Base-by-base conservation (phyloP, 2,888 invertebrate species). In the Mythimna lalbum region DNA sequence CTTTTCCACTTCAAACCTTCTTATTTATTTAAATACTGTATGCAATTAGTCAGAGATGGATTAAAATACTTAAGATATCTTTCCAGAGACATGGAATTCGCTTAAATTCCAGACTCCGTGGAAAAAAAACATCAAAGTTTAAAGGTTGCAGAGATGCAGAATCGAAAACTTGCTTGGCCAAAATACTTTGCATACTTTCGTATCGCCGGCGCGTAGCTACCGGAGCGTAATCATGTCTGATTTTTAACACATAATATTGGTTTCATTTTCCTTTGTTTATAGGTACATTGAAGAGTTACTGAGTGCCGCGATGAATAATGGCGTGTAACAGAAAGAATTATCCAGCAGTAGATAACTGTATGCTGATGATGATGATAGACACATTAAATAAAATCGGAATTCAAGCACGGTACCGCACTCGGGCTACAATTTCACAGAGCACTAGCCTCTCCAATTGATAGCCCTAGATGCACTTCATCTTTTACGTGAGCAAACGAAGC, bases 171-270 rank as follows among this genome's bases (percentile, higher is more conserved):
- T 76, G 86, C 78, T 84, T 68, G 71, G 65, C 75, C 71, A 80
- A 85, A 86, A 87, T 87, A 69, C 77, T 87, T 83, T 83, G 87
- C 86, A 87, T 86, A 82, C 78, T 81, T 84, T 82, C 66, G 79
- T 75, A 69, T 72, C 73, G 66, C 67, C 59, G 72, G 56, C 69
- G 60, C 61, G 66, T 74, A 78, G 83, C 78, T 80, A 71, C 80
- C 55, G 76, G 50, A 69, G 68, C 60, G 60, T 62, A 69, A 31
- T 67, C 53, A 66, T 64, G 69, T 63, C 53, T 43, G 47, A 64
- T 60, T 63, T 77, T 63, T 67, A 76, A 64, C 66, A 78, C 66
- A 66, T 63, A 69, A 33, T 33, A 43, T 52, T 61, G 19, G 27
- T 61, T 69, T 39, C 3, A 62, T 63, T 31, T 56, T 49, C 12